Evolutionary conservation across 2,113 vertebrate species (phyloP).

Genomic region (Ciconia stormi): DNA sequence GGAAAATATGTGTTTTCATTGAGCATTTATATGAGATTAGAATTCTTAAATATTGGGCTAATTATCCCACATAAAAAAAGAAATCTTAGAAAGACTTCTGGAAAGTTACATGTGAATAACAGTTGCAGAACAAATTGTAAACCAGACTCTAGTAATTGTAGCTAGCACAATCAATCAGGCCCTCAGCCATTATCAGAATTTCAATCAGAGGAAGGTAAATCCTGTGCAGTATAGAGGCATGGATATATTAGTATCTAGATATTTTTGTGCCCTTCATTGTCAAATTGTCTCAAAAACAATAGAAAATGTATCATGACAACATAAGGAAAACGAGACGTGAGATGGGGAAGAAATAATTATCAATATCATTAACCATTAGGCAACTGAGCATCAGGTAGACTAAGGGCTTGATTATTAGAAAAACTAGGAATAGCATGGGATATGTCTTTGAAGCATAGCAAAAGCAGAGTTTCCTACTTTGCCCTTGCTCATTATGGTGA

Average conservation of each 20-base stretch:
- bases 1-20: conserved; percentile 69
- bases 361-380: background rate
- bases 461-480: background rate
- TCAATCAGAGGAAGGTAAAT: conserved; percentile 37
- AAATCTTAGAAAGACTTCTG: conserved; percentile 41
- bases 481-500: background rate
- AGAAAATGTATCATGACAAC: background rate
- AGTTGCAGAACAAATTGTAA: conserved; percentile 72
- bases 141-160: conserved; percentile 32
- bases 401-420: background rate
- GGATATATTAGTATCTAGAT: background rate
- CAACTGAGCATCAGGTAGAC: background rate
- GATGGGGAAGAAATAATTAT: background rate
- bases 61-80: conserved; percentile 46
- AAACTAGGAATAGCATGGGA: background rate
- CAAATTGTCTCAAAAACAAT: background rate
- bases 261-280: background rate
- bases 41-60: conserved; percentile 59
- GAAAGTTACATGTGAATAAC: conserved; percentile 44
- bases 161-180: conserved; percentile 1
- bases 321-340: background rate
- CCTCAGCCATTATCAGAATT: conserved; percentile 58
- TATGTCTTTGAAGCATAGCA: background rate
- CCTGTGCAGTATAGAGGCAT: background rate
- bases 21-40: conserved; percentile 60